phyloP scores from a whole-genome alignment of 1,140 invertebrate species.

The Sycobia sp. region DNA sequence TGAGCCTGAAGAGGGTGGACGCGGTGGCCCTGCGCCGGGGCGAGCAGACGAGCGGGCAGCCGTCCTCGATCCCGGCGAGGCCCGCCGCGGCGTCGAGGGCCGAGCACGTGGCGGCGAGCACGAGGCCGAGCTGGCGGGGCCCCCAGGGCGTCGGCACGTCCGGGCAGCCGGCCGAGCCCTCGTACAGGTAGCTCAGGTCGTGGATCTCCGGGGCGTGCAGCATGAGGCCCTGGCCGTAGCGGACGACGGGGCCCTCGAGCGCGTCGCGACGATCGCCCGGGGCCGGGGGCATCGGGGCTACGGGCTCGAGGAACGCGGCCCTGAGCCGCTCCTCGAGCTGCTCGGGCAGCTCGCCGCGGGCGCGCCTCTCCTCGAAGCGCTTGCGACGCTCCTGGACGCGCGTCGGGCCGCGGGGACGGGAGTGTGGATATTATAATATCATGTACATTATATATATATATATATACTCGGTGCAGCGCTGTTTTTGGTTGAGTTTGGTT shows the following conservation, averaged over 20 bases:
- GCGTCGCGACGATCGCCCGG: neutral
- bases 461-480: too few relatives aligned
- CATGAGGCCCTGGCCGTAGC: neutral
- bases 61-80: neutral
- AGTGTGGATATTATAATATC: too few relatives aligned
- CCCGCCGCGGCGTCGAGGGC: neutral
- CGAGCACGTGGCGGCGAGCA: slow-evolving; percentile 15
- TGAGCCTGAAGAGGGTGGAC: neutral
- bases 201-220: slow-evolving; percentile 8
- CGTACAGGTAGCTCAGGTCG: neutral
- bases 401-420: too few relatives aligned
- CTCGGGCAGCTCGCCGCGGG: too few relatives aligned
- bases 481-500: too few relatives aligned
- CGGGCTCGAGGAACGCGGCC: neutral
- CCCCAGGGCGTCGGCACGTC: neutral
- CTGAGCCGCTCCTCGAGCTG: too few relatives aligned
- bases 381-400: too few relatives aligned
- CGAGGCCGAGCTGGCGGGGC: neutral
- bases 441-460: too few relatives aligned
- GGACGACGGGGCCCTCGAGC: neutral
- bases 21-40: neutral
- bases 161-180: neutral
- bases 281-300: neutral
- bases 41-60: neutral
- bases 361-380: too few relatives aligned